These are phyloP conservation scores for Ciconia stormi DNA, from an alignment of 2,113 vertebrate genomes.

Conservation along the genomic window DNA sequence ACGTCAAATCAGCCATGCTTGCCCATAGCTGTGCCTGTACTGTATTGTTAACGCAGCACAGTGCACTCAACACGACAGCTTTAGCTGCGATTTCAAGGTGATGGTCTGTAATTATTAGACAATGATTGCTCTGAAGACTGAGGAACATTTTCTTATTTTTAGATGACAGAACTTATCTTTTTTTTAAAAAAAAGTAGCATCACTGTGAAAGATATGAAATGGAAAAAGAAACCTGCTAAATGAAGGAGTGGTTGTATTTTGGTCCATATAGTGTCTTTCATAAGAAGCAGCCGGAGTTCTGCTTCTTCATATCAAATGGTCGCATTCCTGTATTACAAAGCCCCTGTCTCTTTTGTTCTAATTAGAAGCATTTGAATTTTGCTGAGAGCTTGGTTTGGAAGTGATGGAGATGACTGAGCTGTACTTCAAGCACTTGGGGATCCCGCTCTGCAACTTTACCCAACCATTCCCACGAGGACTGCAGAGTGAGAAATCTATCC, in stretches of 20 bases:
- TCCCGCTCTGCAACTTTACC: not conserved
- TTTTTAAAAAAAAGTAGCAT: not conserved
- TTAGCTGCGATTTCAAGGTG: not conserved
- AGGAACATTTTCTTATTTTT: not conserved
- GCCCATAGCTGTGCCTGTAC: not conserved
- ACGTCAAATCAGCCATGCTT: not conserved
- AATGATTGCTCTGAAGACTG: not conserved
- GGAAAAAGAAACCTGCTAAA: not conserved
- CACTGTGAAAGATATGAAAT: not conserved
- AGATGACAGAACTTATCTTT: not conserved
- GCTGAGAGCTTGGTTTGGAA: not conserved
- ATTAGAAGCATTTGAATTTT: not conserved
- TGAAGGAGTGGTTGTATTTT: not conserved
- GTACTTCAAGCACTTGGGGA: not conserved
- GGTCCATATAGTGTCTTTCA: not conserved
- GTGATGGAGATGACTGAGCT: not conserved
- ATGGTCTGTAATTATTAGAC: not conserved
- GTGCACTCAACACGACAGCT: not conserved
- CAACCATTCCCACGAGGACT: not conserved
- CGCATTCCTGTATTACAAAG: not conserved
- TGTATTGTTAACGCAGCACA: not conserved
- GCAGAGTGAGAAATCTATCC: not conserved
- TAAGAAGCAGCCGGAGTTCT: not conserved
- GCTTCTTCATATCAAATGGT: not conserved
- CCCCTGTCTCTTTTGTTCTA: not conserved